Conservation (phyloP, 2,113 vertebrate species). For the Malaclemys terrapin region DNA sequence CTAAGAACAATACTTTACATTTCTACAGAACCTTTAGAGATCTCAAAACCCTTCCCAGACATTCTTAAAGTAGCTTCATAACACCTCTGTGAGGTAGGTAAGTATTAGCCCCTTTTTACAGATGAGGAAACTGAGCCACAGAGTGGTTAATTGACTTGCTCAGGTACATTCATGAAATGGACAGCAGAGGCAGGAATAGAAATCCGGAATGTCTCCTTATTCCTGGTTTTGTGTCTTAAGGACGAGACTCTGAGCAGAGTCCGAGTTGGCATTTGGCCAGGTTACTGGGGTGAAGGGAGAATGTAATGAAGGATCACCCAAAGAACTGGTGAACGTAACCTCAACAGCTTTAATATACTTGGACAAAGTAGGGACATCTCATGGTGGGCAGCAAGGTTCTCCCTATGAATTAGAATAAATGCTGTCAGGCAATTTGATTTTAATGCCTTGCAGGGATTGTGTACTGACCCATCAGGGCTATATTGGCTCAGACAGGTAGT, state of each 20-base stretch:
- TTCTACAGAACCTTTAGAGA: not conserved
- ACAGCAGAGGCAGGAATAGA: not conserved
- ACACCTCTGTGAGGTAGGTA: not conserved
- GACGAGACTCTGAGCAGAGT: not conserved
- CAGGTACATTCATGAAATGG: not conserved
- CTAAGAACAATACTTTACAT: not conserved
- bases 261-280: not conserved
- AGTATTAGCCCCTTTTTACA: not conserved
- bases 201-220: not conserved
- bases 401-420: not conserved
- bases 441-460: not conserved
- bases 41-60: not conserved
- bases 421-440: not conserved
- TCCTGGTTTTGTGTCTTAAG: not conserved
- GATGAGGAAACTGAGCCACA: not conserved
- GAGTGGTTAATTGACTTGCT: not conserved
- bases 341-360: not conserved
- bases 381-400: not conserved
- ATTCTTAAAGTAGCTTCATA: not conserved
- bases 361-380: not conserved
- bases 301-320: not conserved
- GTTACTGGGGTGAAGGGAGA: not conserved
- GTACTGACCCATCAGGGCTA: not conserved
- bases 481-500: constrained; percentile 24
- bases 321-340: not conserved